Conservation (phyloP, 2,113 vertebrate genomes). For the Chionis minor region DNA sequence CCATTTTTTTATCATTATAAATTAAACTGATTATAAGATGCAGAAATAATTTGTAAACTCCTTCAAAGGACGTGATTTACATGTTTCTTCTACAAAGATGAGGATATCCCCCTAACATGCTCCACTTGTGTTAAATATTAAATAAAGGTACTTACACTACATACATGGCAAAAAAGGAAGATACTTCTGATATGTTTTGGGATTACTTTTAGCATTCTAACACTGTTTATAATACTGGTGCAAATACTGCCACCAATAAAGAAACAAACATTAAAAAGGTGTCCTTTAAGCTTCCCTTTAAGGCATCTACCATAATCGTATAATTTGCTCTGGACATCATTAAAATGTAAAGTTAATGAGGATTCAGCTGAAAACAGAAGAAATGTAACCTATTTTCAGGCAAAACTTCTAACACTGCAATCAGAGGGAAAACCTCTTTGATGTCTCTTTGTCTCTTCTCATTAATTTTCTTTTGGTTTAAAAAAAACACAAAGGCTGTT, state of each 20-base stretch:
- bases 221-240: conserved; percentile 66
- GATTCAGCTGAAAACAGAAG: conserved; percentile 87
- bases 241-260: conserved; percentile 67
- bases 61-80: conserved; percentile 42
- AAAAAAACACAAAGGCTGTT: conserved; percentile 81
- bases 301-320: conserved; percentile 76
- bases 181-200: neutral
- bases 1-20: conserved; percentile 62
- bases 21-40: conserved; percentile 51
- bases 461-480: conserved; percentile 86
- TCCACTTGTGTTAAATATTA: conserved; percentile 22
- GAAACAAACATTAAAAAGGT: conserved; percentile 72
- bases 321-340: conserved; percentile 87
- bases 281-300: conserved; percentile 79
- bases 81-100: conserved; percentile 32
- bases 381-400: conserved; percentile 88
- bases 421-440: conserved; percentile 89
- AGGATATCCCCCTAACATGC: neutral
- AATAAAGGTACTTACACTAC: neutral
- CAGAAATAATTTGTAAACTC: conserved; percentile 57
- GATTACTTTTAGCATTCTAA: conserved; percentile 51
- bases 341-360: conserved; percentile 97
- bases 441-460: conserved; percentile 93
- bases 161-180: neutral
- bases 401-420: conserved; percentile 92